phyloP scores from a whole-genome alignment of 2,888 invertebrate genomes.

The Heliconius aoede region DNA sequence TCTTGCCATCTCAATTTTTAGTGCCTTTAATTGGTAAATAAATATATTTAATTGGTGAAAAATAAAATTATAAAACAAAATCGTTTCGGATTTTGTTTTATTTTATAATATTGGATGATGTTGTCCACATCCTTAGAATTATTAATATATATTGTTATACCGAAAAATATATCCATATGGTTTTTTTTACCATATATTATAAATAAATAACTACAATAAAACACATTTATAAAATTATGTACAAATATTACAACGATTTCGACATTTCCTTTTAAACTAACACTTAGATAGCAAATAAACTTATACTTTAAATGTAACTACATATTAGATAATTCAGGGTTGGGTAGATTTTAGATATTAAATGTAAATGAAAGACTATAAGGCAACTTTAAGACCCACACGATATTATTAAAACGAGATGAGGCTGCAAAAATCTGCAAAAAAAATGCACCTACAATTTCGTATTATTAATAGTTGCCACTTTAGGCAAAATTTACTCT shows the following conservation, averaged over 20 bases:
- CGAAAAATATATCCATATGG: background rate
- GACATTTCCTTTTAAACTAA: background rate
- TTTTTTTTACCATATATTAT: background rate
- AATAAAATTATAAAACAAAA: background rate
- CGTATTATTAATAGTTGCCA: too few species aligned
- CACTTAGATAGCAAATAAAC: background rate
- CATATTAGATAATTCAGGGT: slow-evolving; percentile 15
- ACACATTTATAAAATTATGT: background rate
- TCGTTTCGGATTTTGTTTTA: background rate
- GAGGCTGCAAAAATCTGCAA: too few species aligned
- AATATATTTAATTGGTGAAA: too few species aligned
- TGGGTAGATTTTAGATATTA: slow-evolving; percentile 40
- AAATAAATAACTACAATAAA: slow-evolving; percentile 1
- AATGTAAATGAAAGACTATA: slow-evolving; percentile 41
- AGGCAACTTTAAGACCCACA: slow-evolving; percentile 32
- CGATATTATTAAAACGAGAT: slow-evolving; percentile 7
- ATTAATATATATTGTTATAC: background rate
- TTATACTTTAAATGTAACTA: background rate
- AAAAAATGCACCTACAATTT: too few species aligned
- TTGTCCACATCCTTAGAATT: background rate
- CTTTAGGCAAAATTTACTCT: too few species aligned
- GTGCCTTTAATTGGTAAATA: slow-evolving; percentile 3
- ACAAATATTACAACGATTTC: slow-evolving; percentile 4
- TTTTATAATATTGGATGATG: background rate
- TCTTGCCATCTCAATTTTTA: slow-evolving; percentile 24